Conservation (phyloP, 1,140 invertebrate species). For the Bombyx mori region DNA sequence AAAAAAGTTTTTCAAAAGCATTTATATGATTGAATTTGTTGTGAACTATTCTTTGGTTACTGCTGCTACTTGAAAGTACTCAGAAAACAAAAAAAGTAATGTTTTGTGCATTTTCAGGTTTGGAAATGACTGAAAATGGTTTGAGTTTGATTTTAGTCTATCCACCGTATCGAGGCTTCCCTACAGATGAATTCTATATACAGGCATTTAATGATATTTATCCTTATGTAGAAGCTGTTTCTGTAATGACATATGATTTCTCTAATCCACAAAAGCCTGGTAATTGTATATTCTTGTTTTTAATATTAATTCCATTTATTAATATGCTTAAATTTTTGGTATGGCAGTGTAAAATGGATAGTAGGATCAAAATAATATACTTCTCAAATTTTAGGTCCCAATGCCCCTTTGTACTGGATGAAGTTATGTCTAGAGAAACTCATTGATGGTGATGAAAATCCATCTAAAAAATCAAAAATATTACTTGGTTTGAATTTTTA, state of each 20-base stretch:
- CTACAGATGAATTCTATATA: slow-evolving; percentile 80
- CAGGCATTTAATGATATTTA: slow-evolving; percentile 85
- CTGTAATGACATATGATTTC: slow-evolving; percentile 96
- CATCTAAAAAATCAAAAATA: slow-evolving; percentile 80
- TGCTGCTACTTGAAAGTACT: too few species aligned
- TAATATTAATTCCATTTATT: slow-evolving; percentile 7
- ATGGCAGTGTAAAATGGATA: too few species aligned
- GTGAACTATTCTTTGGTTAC: too few species aligned
- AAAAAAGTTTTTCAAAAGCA: too few species aligned
- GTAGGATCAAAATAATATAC: too few species aligned
- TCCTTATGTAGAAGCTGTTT: slow-evolving; percentile 86
- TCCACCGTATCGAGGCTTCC: slow-evolving; percentile 82
- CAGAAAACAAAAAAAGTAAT: neutral
- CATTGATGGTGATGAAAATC: slow-evolving; percentile 73
- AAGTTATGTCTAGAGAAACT: slow-evolving; percentile 82
- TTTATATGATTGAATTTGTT: too few species aligned
- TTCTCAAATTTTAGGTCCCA: slow-evolving; percentile 74
- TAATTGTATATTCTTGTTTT: slow-evolving; percentile 30
- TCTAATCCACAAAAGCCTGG: slow-evolving; percentile 87
- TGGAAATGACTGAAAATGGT: slow-evolving; percentile 58
- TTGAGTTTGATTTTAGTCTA: slow-evolving; percentile 86
- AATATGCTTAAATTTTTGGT: too few species aligned
- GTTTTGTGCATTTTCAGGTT: slow-evolving; percentile 34
- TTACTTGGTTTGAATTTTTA: slow-evolving; percentile 95
- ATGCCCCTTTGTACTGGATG: slow-evolving; percentile 90